Conservation (phyloP, 1,140 invertebrate genomes). For the Ceratina australensis region DNA sequence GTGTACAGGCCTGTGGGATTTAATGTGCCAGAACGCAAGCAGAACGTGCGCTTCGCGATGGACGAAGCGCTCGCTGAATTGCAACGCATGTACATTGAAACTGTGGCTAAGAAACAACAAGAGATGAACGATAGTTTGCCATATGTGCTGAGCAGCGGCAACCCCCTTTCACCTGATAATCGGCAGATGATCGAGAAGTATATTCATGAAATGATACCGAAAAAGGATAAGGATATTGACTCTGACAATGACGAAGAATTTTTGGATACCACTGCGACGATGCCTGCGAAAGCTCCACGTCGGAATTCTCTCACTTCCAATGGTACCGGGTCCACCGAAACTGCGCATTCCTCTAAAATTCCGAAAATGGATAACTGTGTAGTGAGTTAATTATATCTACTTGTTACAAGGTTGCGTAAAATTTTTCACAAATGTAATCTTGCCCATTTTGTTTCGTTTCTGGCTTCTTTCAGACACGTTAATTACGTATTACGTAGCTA, state of each 20-base stretch:
- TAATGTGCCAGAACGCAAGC: constrained; percentile 45
- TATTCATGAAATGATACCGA: constrained; percentile 57
- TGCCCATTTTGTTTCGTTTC: background rate
- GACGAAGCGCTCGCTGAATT: constrained; percentile 69
- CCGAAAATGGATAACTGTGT: constrained; percentile 62
- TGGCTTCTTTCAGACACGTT: too few relatives aligned
- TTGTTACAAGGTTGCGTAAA: background rate
- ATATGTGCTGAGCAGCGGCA: constrained; percentile 54
- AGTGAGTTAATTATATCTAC: constrained; percentile 41
- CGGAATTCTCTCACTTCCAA: constrained; percentile 72
- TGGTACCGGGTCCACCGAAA: constrained; percentile 65
- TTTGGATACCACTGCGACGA: constrained; percentile 75
- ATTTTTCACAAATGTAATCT: too few relatives aligned
- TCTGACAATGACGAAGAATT: constrained; percentile 77
- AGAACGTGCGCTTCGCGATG: constrained; percentile 50
- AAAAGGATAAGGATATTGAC: constrained; percentile 60
- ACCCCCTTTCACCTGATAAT: constrained; percentile 51
- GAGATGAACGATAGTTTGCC: constrained; percentile 41
- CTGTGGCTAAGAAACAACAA: constrained; percentile 28
- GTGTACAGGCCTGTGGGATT: constrained; percentile 62
- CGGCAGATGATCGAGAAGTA: constrained; percentile 71
- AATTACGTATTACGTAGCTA: too few relatives aligned
- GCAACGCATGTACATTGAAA: constrained; percentile 63
- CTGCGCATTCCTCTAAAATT: constrained; percentile 52
- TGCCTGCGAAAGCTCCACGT: constrained; percentile 58